These are phyloP conservation scores for Bombus consobrinus DNA, from an alignment of 1,140 invertebrate species.

Conservation along the genomic window DNA sequence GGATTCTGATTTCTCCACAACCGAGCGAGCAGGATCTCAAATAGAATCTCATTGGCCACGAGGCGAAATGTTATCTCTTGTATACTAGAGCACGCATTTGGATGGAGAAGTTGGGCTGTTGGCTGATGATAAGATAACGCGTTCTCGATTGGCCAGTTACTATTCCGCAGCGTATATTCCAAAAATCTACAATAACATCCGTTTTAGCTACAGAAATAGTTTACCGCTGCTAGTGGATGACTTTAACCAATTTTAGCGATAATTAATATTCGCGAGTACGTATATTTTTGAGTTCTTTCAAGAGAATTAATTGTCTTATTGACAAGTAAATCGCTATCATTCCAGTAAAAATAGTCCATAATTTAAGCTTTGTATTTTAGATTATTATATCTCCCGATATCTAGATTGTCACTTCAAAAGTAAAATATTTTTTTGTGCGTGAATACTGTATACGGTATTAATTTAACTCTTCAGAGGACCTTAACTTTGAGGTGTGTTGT, in stretches of 20 bases:
- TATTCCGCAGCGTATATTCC: neutral
- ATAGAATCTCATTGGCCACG: constrained; percentile 56
- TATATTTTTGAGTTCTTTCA: neutral
- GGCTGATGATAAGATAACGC: constrained; percentile 52
- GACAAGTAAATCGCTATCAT: neutral
- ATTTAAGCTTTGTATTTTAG: neutral
- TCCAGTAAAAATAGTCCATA: neutral
- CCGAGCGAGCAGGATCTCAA: constrained; percentile 60
- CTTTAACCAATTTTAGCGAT: neutral
- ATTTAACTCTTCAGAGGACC: neutral
- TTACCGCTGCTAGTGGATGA: neutral
- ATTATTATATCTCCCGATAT: neutral
- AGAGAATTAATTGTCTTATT: neutral
- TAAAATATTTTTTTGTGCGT: neutral
- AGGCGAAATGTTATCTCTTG: constrained; percentile 69
- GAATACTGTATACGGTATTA: neutral
- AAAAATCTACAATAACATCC: neutral
- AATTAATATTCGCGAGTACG: neutral
- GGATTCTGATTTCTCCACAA: constrained; percentile 67
- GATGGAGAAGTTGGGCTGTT: constrained; percentile 48
- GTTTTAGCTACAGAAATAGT: neutral
- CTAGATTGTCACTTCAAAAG: neutral
- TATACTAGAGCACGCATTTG: constrained; percentile 37
- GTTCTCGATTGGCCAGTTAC: constrained; percentile 5
- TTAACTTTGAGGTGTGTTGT: too few relatives aligned